phyloP scores from a whole-genome alignment of 2,888 invertebrate species.

The Ophion obscuratus region DNA sequence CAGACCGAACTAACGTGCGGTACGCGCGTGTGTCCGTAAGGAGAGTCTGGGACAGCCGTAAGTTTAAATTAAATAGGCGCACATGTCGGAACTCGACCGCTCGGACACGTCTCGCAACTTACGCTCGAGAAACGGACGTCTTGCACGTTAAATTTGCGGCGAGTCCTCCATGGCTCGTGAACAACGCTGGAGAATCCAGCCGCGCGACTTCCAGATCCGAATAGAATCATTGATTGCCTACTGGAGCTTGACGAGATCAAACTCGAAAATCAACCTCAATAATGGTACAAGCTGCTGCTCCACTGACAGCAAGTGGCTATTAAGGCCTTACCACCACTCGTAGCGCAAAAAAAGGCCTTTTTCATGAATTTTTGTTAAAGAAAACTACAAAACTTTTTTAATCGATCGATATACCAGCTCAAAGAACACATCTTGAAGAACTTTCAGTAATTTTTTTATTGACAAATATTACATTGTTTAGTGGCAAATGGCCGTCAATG shows the following conservation, averaged over 20 bases:
- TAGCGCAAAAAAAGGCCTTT: too few species aligned
- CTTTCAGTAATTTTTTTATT: too few species aligned
- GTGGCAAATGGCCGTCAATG: too few species aligned
- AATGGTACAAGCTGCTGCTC: too few species aligned
- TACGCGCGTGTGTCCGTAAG: neutral
- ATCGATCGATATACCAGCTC: too few species aligned
- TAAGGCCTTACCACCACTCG: too few species aligned
- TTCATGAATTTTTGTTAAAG: too few species aligned
- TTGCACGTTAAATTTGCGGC: neutral
- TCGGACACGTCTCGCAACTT: conserved; percentile 13
- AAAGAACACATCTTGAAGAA: too few species aligned
- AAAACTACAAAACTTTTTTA: too few species aligned
- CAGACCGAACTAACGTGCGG: conserved; percentile 1
- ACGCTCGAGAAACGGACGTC: conserved; percentile 9
- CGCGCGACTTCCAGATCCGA: neutral
- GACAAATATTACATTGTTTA: too few species aligned
- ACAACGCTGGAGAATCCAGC: neutral
- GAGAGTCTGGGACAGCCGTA: conserved; percentile 19
- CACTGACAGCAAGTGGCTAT: too few species aligned
- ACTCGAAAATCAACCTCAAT: too few species aligned
- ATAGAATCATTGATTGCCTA: neutral
- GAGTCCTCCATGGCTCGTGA: neutral
- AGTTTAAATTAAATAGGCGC: conserved; percentile 47
- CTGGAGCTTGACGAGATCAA: neutral
- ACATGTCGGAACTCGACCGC: conserved; percentile 39